phyloP scores from a whole-genome alignment of 2,113 vertebrate genomes.

The Rousettus leschenaultii region DNA sequence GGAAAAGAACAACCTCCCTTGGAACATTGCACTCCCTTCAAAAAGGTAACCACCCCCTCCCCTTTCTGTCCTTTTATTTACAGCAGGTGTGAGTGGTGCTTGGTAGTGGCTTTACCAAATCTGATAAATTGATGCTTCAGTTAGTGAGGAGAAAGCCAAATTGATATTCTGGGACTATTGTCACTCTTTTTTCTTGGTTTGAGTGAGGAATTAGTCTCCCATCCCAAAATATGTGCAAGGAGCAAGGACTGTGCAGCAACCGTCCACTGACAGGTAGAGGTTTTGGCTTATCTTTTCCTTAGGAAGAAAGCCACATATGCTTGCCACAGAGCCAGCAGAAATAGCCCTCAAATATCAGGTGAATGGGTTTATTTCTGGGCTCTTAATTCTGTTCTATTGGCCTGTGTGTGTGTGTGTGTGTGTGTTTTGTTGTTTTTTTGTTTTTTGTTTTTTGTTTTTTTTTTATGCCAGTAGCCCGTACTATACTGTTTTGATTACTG shows the following conservation, averaged over 20 bases:
- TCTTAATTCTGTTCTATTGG: not conserved
- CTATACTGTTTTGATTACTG: not conserved
- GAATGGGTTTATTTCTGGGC: not conserved
- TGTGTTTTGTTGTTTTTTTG: not conserved
- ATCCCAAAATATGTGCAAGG: not conserved
- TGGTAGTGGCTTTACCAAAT: too few species aligned
- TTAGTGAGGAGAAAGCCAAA: not conserved
- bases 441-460: not conserved
- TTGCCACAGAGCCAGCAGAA: not conserved
- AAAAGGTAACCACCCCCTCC: not conserved
- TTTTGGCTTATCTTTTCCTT: not conserved
- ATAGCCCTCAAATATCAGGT: not conserved
- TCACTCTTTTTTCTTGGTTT: not conserved
- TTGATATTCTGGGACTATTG: not conserved
- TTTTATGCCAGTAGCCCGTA: not conserved
- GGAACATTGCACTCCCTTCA: not conserved
- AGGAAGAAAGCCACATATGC: not conserved
- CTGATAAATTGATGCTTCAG: not conserved
- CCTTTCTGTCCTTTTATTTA: not conserved
- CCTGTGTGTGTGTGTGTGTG: not conserved
- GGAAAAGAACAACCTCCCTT: not conserved
- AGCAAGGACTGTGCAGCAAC: not conserved
- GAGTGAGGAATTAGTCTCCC: not conserved
- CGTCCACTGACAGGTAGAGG: not conserved
- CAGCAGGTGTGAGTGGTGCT: not conserved